Percentiles rank a stretch among this genome's conserved stretches.
phyloP scores from a whole-genome alignment of 1,140 invertebrate species.

The Lerema accius region DNA sequence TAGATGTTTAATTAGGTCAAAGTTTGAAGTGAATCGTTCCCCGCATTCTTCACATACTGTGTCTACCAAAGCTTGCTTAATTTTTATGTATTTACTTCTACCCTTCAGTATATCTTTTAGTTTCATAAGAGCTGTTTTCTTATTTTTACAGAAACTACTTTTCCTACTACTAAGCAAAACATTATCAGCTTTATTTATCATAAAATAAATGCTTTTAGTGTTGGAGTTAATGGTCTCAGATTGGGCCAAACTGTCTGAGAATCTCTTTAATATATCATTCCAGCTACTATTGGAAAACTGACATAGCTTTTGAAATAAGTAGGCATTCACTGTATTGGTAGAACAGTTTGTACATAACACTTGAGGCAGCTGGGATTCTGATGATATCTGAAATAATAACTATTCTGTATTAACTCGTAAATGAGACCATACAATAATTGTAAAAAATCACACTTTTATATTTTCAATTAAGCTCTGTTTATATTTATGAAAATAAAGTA shows the following conservation, averaged over 20 bases:
- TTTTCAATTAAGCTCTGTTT: no score
- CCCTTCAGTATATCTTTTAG: conserved; percentile 51
- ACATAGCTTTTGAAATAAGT: conserved; percentile 53
- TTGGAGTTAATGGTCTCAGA: conserved; percentile 39
- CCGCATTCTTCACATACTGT: conserved; percentile 54
- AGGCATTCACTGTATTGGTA: conserved; percentile 49
- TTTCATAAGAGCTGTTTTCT: conserved; percentile 48
- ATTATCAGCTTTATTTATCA: conserved; percentile 52
- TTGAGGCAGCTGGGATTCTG: conserved; percentile 52
- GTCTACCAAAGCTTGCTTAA: conserved; percentile 36
- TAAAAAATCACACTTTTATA: no score
- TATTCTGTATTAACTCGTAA: no score
- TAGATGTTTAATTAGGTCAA: conserved; percentile 47
- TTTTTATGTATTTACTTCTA: conserved; percentile 43
- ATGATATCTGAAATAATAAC: conserved; percentile 47
- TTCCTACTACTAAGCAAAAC: conserved; percentile 52
- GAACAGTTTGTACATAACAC: conserved; percentile 57
- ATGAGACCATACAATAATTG: conserved; percentile 2
- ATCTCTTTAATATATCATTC: conserved; percentile 40
- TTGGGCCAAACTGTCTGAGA: conserved; percentile 42
- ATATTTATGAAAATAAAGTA: no score
- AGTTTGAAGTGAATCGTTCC: conserved; percentile 43
- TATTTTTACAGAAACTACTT: conserved; percentile 35
- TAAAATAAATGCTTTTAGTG: conserved; percentile 47
- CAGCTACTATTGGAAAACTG: conserved; percentile 54